Evolutionary conservation across 2,113 vertebrate genomes (phyloP).

Genomic region (Paraplagusia blochii): DNA sequence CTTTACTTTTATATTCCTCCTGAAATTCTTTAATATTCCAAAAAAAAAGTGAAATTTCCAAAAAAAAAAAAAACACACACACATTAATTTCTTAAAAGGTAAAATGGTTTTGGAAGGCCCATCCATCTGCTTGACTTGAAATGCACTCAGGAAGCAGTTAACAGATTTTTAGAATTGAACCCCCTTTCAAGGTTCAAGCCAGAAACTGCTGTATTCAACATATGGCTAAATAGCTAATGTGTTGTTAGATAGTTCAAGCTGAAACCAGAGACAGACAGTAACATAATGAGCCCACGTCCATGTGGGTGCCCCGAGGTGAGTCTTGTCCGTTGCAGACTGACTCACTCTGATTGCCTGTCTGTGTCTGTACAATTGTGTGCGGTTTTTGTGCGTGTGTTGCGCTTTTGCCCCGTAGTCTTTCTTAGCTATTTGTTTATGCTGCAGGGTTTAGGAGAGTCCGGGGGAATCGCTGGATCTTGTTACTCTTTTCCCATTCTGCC

Average conservation of each 20-base stretch:
- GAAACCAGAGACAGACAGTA: constrained; percentile 64
- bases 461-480: constrained; percentile 66
- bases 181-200: constrained; percentile 36
- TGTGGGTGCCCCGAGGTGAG: constrained; percentile 64
- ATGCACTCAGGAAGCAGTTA: not conserved
- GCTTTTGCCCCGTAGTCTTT: constrained; percentile 48
- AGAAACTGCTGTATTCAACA: constrained; percentile 34
- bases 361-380: constrained; percentile 30
- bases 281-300: constrained; percentile 68
- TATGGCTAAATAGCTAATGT: constrained; percentile 47
- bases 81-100: not conserved
- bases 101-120: not conserved
- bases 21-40: constrained; percentile 3
- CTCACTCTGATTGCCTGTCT: constrained; percentile 53
- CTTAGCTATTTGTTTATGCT: constrained; percentile 75
- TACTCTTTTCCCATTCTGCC: constrained; percentile 66
- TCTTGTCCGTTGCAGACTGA: constrained; percentile 56
- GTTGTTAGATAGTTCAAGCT: constrained; percentile 60
- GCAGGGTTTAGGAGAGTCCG: constrained; percentile 64
- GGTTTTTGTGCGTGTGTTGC: constrained; percentile 27
- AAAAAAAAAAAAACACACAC: constrained; percentile 3
- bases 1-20: constrained; percentile 12
- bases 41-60: not conserved
- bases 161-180: constrained; percentile 20
- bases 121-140: not conserved